phyloP scores from a whole-genome alignment of 2,113 vertebrate species.

The Camarhynchus parvulus region DNA sequence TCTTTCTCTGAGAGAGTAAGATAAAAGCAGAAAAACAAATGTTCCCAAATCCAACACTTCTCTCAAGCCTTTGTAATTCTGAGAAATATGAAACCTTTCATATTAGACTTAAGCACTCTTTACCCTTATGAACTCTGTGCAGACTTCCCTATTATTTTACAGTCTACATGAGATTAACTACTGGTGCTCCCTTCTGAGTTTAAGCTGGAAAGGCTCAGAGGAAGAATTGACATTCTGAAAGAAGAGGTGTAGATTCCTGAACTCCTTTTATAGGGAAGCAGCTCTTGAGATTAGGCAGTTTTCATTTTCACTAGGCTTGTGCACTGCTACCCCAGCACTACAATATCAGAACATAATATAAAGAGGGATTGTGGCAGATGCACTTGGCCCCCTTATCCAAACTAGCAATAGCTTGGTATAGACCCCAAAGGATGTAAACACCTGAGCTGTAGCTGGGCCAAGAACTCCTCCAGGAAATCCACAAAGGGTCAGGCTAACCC shows the following conservation, averaged over 20 bases:
- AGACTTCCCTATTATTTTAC: background rate
- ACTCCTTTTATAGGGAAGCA: background rate
- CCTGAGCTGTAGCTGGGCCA: background rate
- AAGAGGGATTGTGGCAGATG: background rate
- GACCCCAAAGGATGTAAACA: background rate
- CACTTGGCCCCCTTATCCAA: background rate
- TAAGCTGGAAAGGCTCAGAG: background rate
- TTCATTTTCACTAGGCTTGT: background rate
- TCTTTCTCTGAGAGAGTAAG: background rate
- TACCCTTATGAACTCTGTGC: background rate
- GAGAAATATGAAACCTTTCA: background rate
- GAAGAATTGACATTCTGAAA: background rate
- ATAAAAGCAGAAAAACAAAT: background rate
- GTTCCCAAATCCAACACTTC: background rate
- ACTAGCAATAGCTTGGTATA: background rate
- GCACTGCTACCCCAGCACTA: background rate
- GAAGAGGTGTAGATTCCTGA: background rate
- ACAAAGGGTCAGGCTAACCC: background rate
- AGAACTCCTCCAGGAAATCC: background rate
- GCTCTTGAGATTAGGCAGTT: background rate
- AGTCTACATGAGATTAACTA: background rate
- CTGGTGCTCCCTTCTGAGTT: background rate
- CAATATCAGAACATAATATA: background rate
- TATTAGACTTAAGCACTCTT: constrained; percentile 1
- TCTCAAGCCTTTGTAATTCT: background rate